phyloP scores from a whole-genome alignment of 2,888 invertebrate genomes.

The Autographa pulchrina region DNA sequence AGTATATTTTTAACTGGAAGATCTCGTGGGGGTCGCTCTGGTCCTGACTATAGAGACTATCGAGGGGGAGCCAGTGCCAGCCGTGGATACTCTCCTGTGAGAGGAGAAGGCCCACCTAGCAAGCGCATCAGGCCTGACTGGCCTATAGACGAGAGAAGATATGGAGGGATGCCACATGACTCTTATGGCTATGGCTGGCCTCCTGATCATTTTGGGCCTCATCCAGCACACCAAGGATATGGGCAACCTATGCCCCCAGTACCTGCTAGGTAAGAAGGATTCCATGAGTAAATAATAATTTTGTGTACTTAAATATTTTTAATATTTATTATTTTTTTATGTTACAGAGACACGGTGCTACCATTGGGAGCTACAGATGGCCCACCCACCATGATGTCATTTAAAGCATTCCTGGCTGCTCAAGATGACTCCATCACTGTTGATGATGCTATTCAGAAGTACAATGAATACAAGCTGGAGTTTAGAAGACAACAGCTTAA shows the following conservation, averaged over 20 bases:
- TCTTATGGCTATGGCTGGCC: conserved; percentile 89
- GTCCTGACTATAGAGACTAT: conserved; percentile 94
- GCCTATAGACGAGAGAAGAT: conserved; percentile 89
- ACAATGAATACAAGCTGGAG: conserved; percentile 99
- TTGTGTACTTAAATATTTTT: background rate
- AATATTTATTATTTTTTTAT: conserved; percentile 7
- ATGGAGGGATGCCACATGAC: conserved; percentile 87
- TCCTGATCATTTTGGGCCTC: conserved; percentile 88
- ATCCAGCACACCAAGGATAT: conserved; percentile 90
- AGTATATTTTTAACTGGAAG: conserved; percentile 63
- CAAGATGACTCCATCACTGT: conserved; percentile 99
- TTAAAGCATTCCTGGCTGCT: conserved; percentile 98
- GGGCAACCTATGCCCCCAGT: conserved; percentile 89
- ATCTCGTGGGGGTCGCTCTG: conserved; percentile 91
- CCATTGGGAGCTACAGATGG: conserved; percentile 90
- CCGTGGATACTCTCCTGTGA: conserved; percentile 93
- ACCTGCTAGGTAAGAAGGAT: conserved; percentile 78
- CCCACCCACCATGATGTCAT: conserved; percentile 98
- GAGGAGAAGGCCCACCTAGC: conserved; percentile 93
- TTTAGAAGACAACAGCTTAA: conserved; percentile 98
- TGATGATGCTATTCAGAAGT: conserved; percentile 98
- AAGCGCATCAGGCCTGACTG: conserved; percentile 94
- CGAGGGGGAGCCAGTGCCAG: conserved; percentile 92
- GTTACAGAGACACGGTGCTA: conserved; percentile 86
- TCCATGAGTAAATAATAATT: background rate